Evolutionary conservation across 2,113 vertebrate species (phyloP).

Genomic region (Cyprinodon tularosa): DNA sequence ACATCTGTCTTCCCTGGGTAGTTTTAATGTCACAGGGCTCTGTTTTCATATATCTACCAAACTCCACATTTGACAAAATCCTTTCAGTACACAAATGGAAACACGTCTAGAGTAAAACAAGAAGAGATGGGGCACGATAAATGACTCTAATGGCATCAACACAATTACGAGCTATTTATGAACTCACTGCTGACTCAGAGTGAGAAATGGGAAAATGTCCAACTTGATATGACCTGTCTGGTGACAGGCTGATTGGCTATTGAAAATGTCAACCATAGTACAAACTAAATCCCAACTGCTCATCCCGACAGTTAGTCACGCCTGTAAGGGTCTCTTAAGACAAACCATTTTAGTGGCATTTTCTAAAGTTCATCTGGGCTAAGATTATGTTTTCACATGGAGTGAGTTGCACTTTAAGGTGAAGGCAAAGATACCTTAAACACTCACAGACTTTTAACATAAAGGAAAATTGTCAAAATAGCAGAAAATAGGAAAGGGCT

Average conservation of each 20-base stretch:
- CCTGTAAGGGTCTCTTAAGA: too few relatives aligned
- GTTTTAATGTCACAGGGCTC: slow-evolving; percentile 21
- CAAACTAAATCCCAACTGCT: too few relatives aligned
- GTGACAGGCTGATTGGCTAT: background rate
- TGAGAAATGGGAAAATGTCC: too few relatives aligned
- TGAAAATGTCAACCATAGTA: background rate
- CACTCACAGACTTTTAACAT: too few relatives aligned
- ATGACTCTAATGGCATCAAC: slow-evolving; percentile 21
- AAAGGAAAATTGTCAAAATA: too few relatives aligned
- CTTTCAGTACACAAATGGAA: slow-evolving; percentile 21
- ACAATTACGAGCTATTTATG: slow-evolving; percentile 44
- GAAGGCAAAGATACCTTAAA: too few relatives aligned
- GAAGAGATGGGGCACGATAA: slow-evolving; percentile 24
- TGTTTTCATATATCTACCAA: slow-evolving; percentile 34
- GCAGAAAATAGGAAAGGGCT: too few relatives aligned
- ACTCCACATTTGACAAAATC: slow-evolving; percentile 27
- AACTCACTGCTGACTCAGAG: slow-evolving; percentile 6
- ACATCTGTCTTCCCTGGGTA: slow-evolving; percentile 12
- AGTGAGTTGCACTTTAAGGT: too few relatives aligned
- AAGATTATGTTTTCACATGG: too few relatives aligned
- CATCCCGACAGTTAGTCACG: too few relatives aligned
- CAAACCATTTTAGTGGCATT: too few relatives aligned
- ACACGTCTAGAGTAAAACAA: slow-evolving; percentile 20
- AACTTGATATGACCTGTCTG: background rate
- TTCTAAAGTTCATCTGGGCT: too few relatives aligned